Conservation (phyloP, 2,797 vertebrate genomes). For the Neomorphus geoffroyi region DNA sequence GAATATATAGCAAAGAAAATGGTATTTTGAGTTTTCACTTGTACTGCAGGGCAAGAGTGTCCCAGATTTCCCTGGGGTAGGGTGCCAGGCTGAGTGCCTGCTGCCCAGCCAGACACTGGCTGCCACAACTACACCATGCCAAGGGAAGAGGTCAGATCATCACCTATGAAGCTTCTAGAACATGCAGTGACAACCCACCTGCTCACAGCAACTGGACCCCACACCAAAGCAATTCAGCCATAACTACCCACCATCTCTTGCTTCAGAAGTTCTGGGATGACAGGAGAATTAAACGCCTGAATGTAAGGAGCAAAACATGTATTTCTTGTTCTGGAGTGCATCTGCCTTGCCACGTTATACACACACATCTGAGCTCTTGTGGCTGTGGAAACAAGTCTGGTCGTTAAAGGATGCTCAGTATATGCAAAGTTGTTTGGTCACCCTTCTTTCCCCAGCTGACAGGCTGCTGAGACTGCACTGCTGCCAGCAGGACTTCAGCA, state of each 20-base stretch:
- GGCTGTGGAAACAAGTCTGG: neutral
- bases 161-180: neutral
- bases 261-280: neutral
- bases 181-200: rapidly evolving
- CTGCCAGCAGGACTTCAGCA: neutral
- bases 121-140: neutral
- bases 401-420: rapidly evolving
- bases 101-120: neutral
- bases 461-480: rapidly evolving
- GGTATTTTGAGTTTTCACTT: neutral
- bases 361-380: neutral
- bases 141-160: neutral
- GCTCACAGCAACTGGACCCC: neutral
- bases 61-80: neutral
- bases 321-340: neutral
- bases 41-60: neutral
- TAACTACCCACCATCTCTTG: neutral
- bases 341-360: rapidly evolving
- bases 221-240: neutral
- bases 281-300: neutral
- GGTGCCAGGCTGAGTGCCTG: neutral
- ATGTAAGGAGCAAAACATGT: neutral
- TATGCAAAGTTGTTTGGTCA: neutral
- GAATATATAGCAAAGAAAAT: neutral
- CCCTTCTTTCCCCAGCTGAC: neutral